phyloP scores from a whole-genome alignment of 2,113 vertebrate genomes.

The Camelus dromedarius region DNA sequence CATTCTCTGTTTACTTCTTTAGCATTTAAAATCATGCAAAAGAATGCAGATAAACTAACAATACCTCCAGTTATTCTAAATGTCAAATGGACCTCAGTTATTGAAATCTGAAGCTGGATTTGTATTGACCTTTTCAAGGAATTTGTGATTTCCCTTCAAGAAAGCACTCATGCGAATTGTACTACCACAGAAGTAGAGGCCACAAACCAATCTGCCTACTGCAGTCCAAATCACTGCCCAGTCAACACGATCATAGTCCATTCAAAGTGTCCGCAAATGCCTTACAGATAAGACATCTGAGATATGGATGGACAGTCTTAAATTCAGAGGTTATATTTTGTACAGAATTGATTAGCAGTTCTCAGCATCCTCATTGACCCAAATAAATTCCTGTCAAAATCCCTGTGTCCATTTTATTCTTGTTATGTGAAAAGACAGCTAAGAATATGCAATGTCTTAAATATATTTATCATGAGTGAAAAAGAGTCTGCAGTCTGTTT shows the following conservation, averaged over 20 bases:
- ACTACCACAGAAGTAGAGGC: slow-evolving; percentile 51
- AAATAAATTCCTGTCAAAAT: not conserved
- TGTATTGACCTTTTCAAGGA: slow-evolving; percentile 78
- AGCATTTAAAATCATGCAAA: slow-evolving; percentile 14
- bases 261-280: not conserved
- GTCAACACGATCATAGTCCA: not conserved
- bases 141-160: slow-evolving; percentile 79
- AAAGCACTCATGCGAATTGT: slow-evolving; percentile 69
- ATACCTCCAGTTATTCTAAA: slow-evolving; percentile 2
- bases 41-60: slow-evolving; percentile 1
- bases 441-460: not conserved
- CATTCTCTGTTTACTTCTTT: not conserved
- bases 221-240: slow-evolving; percentile 21
- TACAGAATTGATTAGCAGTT: not conserved
- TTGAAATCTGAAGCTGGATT: slow-evolving; percentile 79
- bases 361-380: not conserved
- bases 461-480: not conserved
- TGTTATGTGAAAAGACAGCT: not conserved
- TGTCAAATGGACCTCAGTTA: slow-evolving; percentile 67
- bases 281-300: not conserved
- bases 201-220: slow-evolving; percentile 41
- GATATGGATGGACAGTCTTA: not conserved
- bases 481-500: not conserved
- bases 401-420: not conserved
- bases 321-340: slow-evolving; percentile 42